Evolutionary conservation across 2,888 invertebrate genomes (phyloP), one percentile per base, ranked within the genome.

Genomic region (Limnephilus auricula): DNA sequence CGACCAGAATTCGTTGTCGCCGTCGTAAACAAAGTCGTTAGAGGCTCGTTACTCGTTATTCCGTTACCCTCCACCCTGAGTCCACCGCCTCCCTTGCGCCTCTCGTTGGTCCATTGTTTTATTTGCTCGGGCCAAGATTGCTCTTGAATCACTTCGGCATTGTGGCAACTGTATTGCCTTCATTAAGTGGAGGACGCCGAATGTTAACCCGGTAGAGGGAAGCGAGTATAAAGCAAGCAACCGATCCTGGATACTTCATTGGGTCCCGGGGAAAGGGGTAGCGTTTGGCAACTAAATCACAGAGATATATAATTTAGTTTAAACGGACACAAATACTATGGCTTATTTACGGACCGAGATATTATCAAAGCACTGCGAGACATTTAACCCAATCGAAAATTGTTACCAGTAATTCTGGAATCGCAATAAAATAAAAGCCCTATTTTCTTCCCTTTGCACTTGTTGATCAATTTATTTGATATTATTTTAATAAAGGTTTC

Each of bases 51-150:
- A 65, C 65, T 65, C 25, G 65, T 65, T 65, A 65, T 65, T 25
- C 65, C 65, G 65, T 25, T 65, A 65, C 65, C 65, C 65, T n/a
- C n/a, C 6, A 25, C 65, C 25, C 25, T 65, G 65, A 9, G 65
- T 65, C 65, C 65, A 65, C n/a, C 10, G 18, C 32, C 82, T 32
- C 25, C 32, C 82, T 82, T 34, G 25, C 25, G 34, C 25, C 18
- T 37, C 82, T 82, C 82, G 25, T 32, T 37, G 34, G 25, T 30
- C 45, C 40, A 85, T 85, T 85, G 85, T 85, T 85, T 82, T 85
- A 85, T 85, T 85, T 85, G 40, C 40, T 45, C 40, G n/a, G 85
- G n/a, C 40, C 85, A 85, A 85, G 85, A 85, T 85, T 85, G 40
- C 85, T 85, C 85, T 85, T 40, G 40, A 40, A 85, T 85, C 85